Conservation (phyloP, 2,888 invertebrate species). For the Ornithoptera alexandrae region DNA sequence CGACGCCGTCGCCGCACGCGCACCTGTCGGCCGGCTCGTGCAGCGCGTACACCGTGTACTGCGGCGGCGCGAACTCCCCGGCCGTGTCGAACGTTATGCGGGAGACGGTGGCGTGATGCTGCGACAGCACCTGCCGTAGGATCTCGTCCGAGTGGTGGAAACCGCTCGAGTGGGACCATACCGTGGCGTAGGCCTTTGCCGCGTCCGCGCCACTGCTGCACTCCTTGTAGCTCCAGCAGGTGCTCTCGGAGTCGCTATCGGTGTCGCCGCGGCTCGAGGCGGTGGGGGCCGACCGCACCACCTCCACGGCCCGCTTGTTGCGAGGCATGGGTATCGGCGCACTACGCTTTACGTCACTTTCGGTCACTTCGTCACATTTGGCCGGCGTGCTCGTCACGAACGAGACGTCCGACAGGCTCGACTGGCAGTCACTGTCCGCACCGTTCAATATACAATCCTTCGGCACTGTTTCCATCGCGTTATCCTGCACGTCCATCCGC, state of each 20-base stretch:
- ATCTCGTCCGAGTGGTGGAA: slow-evolving; percentile 71
- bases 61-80: slow-evolving; percentile 59
- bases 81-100: slow-evolving; percentile 67
- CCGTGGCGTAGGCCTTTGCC: slow-evolving; percentile 58
- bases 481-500: slow-evolving; percentile 44
- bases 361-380: slow-evolving; percentile 42
- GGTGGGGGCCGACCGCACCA: slow-evolving; percentile 40
- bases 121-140: slow-evolving; percentile 55
- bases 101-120: slow-evolving; percentile 62
- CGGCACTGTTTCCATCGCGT: slow-evolving; percentile 31
- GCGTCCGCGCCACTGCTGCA: slow-evolving; percentile 56
- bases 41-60: slow-evolving; percentile 65
- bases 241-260: slow-evolving; percentile 69
- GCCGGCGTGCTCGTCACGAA: slow-evolving; percentile 63
- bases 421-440: slow-evolving; percentile 61
- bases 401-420: slow-evolving; percentile 54
- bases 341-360: slow-evolving; percentile 40
- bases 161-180: slow-evolving; percentile 73
- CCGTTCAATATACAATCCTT: slow-evolving; percentile 35
- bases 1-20: background rate
- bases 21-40: slow-evolving; percentile 76
- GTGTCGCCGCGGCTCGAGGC: slow-evolving; percentile 37
- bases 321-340: slow-evolving; percentile 60
- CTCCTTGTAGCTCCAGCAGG: slow-evolving; percentile 74
- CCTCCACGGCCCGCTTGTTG: slow-evolving; percentile 39